Evolutionary conservation across 2,113 vertebrate species (phyloP), one percentile per base, ranked within the genome.

Genomic region (Melospiza melodia): DNA sequence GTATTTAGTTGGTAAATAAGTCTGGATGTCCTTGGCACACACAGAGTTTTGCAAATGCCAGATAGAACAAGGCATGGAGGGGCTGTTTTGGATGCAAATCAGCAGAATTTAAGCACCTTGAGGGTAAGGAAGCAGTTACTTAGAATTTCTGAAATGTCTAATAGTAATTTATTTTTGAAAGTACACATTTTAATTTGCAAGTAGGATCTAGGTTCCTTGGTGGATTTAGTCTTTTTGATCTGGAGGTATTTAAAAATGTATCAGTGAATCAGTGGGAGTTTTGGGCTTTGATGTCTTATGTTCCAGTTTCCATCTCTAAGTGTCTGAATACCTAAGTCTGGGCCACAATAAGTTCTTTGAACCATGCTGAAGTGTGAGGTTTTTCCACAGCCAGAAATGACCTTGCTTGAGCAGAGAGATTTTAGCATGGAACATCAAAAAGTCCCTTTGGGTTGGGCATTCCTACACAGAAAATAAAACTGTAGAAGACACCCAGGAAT

Each of bases 201-300:
- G 72, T 37, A 74, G 41, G 49, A 88, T 66, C n/a, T 76, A 35
- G 27, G n/a, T 72, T 93, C 44, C 90, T 85, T 46, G 15, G 71
- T 79, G 62, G 58, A 66, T 95, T 94, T 79, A 41, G 31, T 41
- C 49, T 85, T 93, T 94, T 89, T 87, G 28, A 58, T 87, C 63
- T 88, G 20, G 28, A 85, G 4, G 15, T 69, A 33, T 54, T 93
- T 90, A 55, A 73, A 90, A 93, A 91, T 62, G 6, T 48, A 72
- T 71, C 90, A 72, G 33, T 79, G 49, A 84, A 91, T 89, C 65
- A 75, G 19, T 61, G 28, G 54, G 62, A 78, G 41, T 61, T 63
- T 61, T 18, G 44, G 58, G 44, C 54, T 82, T 96, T 87, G 74
- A 68, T 82, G 28, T 72, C 37, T 82, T 57, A 15, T 5, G 13